Conservation (phyloP, 2,888 invertebrate species). For the Xestobium rufovillosum region DNA sequence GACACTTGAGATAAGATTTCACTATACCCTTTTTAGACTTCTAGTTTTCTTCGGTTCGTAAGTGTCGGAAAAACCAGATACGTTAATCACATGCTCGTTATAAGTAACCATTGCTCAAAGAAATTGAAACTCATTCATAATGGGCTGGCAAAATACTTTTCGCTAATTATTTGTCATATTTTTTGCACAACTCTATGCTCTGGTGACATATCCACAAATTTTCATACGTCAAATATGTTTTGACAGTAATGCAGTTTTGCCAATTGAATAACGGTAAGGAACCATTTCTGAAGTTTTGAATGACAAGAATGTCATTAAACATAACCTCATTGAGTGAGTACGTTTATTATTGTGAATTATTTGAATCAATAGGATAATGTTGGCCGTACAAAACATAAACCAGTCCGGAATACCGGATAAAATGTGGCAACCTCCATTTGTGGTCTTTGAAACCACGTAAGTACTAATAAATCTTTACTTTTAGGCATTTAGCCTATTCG, state of each 20-base stretch:
- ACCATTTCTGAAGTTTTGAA: too few species aligned
- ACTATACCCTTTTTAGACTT: constrained; percentile 31
- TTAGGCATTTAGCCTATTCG: constrained; percentile 3
- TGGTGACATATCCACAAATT: too few species aligned
- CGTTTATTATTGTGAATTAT: neutral
- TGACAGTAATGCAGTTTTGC: too few species aligned
- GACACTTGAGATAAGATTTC: constrained; percentile 2
- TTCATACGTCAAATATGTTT: too few species aligned
- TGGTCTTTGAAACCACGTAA: constrained; percentile 77
- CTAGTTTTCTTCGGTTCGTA: constrained; percentile 25
- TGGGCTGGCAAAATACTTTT: too few species aligned
- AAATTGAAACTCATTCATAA: too few species aligned
- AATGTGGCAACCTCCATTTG: constrained; percentile 82
- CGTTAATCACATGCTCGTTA: constrained; percentile 29
- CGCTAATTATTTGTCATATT: too few species aligned
- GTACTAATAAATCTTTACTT: constrained; percentile 31
- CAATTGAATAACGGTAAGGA: too few species aligned
- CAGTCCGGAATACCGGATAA: constrained; percentile 74
- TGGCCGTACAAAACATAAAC: constrained; percentile 49
- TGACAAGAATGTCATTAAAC: too few species aligned
- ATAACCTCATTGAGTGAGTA: too few species aligned
- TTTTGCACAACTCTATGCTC: too few species aligned
- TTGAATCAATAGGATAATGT: too few species aligned
- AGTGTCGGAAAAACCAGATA: constrained; percentile 19
- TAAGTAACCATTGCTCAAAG: neutral